Evolutionary conservation across 2,888 invertebrate species (phyloP), one percentile per base, ranked within the genome.

Genomic region (Dorcus parallelipipedus): DNA sequence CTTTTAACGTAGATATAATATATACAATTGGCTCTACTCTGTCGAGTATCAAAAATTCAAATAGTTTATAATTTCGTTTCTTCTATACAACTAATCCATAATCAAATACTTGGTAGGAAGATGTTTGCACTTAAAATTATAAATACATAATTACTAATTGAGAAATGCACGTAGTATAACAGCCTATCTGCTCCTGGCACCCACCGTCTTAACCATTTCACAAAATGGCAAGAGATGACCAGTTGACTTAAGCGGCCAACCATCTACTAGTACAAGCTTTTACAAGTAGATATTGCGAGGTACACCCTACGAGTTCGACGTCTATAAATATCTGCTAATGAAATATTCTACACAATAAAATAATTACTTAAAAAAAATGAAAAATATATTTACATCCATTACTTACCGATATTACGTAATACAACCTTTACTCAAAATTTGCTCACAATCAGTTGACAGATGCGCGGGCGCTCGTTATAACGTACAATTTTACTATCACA

Each of bases 41-140:
- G 64, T 61, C 59, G 57, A 64, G 58, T 64, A 60, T 65, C 62
- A 59, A 58, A 61, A 60, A 59, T 59, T 58, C 49, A 45, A 63
- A 67, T 55, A 55, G 64, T 60, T 64, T 67, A 69, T 59, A 71
- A 61, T 69, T 73, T 72, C 50, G 41, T 72, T 66, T 69, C 20
- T 67, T 65, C 65, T 69, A 68, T 71, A 73, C 69, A 73, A 52
- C 49, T 54, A 62, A 69, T 61, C 66, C 57, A 68, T 67, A 62
- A 67, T 74, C 74, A 77, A 78, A 78, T 78, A 78, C 78, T 78
- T 75, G 76, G 74, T 78, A 78, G 78, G 78, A 78, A 77, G 77
- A 78, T 78, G 78, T 76, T 71, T 73, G 68, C 70, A 70, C 74
- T 73, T 74, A 74, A 63, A 68, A 69, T 63, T 66, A 70, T 63